Percentiles rank a stretch among this genome's conserved stretches.
Conservation (phyloP, 2,888 invertebrate species). For the Ecliptopera silaceata region DNA sequence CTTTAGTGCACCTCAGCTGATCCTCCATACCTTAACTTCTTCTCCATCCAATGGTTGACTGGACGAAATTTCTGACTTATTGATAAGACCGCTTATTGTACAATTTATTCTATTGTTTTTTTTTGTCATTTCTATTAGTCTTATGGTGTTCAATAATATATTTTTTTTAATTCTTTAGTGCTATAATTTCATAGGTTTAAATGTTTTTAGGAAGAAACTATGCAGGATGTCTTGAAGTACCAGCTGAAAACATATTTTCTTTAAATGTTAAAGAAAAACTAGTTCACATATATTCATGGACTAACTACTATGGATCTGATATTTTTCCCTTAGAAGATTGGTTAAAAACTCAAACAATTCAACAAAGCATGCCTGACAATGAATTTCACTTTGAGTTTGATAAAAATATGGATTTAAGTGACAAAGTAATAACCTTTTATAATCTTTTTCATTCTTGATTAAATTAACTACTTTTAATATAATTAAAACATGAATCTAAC, state of each 20-base stretch:
- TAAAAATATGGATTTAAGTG: constrained; percentile 36
- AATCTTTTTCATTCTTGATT: neutral
- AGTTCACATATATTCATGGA: constrained; percentile 54
- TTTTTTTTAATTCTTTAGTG: too few relatives aligned
- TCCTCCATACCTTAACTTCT: too few relatives aligned
- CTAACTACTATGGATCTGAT: constrained; percentile 43
- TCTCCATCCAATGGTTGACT: too few relatives aligned
- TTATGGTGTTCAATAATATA: too few relatives aligned
- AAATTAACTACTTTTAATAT: neutral
- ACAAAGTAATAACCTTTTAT: constrained; percentile 46
- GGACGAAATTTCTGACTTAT: too few relatives aligned
- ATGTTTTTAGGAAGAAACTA: constrained; percentile 63
- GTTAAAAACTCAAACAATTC: constrained; percentile 53
- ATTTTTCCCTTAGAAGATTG: constrained; percentile 51
- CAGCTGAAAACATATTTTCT: constrained; percentile 84
- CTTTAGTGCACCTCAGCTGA: too few relatives aligned
- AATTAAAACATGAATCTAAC: neutral
- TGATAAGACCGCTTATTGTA: too few relatives aligned
- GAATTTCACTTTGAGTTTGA: constrained; percentile 52
- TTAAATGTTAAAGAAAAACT: constrained; percentile 64
- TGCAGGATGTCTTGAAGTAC: constrained; percentile 81
- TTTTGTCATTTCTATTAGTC: too few relatives aligned
- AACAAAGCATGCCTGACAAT: constrained; percentile 66
- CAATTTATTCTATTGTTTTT: too few relatives aligned
- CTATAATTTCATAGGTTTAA: neutral